These are phyloP conservation scores for Pedicia rivosa DNA, from an alignment of 2,888 invertebrate species.

Conservation along the genomic window DNA sequence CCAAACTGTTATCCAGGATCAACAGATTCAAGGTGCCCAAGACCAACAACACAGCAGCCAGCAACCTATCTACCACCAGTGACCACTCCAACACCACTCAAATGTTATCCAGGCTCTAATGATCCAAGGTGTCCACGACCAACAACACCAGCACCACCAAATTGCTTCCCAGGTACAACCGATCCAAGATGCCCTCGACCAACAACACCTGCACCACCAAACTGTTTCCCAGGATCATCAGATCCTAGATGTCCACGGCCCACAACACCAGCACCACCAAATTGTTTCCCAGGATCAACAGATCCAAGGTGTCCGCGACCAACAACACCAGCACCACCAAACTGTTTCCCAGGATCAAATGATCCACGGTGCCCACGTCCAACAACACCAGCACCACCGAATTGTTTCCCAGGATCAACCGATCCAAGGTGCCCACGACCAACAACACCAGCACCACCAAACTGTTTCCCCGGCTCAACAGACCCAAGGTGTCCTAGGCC, in stretches of 20 bases:
- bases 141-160: conserved; percentile 15
- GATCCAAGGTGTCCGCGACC: conserved; percentile 14
- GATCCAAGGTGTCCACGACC: conserved; percentile 18
- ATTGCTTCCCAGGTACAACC: conserved; percentile 20
- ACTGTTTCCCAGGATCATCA: conserved; percentile 27
- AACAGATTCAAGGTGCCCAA: conserved; percentile 15
- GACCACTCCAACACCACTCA: conserved; percentile 9
- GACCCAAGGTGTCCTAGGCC: conserved; percentile 17
- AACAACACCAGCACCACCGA: conserved; percentile 8
- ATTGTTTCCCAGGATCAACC: conserved; percentile 13
- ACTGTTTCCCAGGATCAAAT: conserved; percentile 18
- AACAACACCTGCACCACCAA: conserved; percentile 20
- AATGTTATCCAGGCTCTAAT: conserved; percentile 16
- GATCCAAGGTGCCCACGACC: conserved; percentile 14
- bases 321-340: conserved; percentile 12
- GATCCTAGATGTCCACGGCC: conserved; percentile 19
- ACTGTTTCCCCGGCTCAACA: conserved; percentile 15
- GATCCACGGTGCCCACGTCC: conserved; percentile 23
- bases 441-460: conserved; percentile 11
- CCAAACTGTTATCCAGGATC: not conserved
- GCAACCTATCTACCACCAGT: conserved; percentile 9
- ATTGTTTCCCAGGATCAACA: conserved; percentile 18
- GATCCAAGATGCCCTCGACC: conserved; percentile 19
- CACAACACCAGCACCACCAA: not conserved
- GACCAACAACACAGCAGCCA: conserved; percentile 14